Percentiles rank a stretch among this genome's conserved stretches.
phyloP scores from a whole-genome alignment of 2,797 vertebrate genomes.

The Lagocephalus sceleratus region DNA sequence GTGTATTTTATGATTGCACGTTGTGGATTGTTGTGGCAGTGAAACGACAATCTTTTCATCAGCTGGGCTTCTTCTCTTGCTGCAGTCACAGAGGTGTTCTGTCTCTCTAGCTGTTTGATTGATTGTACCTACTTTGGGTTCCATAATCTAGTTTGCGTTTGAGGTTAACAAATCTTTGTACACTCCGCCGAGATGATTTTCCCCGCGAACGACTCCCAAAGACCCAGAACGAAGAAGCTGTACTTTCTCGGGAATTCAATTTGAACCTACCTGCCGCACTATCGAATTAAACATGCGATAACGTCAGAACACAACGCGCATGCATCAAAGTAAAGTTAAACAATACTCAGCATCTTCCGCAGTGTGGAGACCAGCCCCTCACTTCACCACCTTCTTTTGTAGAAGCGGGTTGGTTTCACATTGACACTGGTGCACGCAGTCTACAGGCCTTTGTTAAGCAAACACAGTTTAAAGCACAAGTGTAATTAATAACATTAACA shows the following conservation, averaged over 20 bases:
- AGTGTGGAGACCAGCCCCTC: no score
- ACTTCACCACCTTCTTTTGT: no score
- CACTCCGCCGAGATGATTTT: not conserved
- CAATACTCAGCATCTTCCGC: no score
- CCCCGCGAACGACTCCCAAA: not conserved
- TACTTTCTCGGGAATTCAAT: conserved; percentile 1
- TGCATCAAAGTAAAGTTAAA: not conserved
- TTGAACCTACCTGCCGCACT: not conserved
- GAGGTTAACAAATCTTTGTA: not conserved
- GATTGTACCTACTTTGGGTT: not conserved
- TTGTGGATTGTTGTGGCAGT: conserved; percentile 33
- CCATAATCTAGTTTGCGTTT: not conserved
- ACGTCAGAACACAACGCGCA: conserved; percentile 2
- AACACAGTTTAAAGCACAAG: conserved; percentile 1
- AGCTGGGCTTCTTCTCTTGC: conserved; percentile 17
- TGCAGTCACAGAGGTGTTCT: conserved; percentile 5
- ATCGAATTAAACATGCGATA: conserved; percentile 7
- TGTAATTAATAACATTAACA: conserved; percentile 8
- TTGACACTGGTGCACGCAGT: not conserved
- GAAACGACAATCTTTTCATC: conserved; percentile 36
- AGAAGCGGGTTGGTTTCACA: not conserved
- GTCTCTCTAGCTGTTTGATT: conserved; percentile 1
- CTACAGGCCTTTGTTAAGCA: not conserved
- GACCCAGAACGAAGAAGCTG: not conserved
- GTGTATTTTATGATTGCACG: conserved; percentile 35